A percentile compares a stretch with the other conserved stretches of the same genome.
These are phyloP conservation scores for Melanotaenia boesemani DNA, from an alignment of 2,797 vertebrate species.

Conservation along the genomic window DNA sequence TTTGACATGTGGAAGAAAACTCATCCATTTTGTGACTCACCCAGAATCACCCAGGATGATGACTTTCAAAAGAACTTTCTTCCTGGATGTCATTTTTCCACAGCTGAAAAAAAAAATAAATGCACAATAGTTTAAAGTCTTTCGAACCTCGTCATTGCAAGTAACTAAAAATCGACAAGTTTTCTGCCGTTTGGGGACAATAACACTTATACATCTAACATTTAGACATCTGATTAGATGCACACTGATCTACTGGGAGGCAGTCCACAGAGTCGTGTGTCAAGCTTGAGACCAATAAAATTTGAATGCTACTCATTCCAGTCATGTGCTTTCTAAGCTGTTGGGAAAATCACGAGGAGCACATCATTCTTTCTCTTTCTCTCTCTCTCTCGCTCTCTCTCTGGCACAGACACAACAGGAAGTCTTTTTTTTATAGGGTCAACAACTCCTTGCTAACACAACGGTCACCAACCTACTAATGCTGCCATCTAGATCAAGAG, in stretches of 20 bases:
- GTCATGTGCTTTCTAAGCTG: slow-evolving; percentile 74
- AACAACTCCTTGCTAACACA: background rate
- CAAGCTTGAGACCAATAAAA: slow-evolving; percentile 47
- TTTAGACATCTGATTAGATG: slow-evolving; percentile 6
- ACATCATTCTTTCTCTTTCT: slow-evolving; percentile 43
- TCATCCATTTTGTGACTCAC: slow-evolving; percentile 80
- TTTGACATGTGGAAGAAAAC: slow-evolving; percentile 15
- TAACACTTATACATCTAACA: slow-evolving; percentile 6
- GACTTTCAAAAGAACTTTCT: slow-evolving; percentile 97
- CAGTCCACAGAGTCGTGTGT: slow-evolving; percentile 26
- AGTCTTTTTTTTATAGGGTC: background rate
- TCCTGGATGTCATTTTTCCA: slow-evolving; percentile 95
- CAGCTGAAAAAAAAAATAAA: slow-evolving; percentile 47
- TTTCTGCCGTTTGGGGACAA: slow-evolving; percentile 6
- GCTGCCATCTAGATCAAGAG: background rate
- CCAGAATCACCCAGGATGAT: slow-evolving; percentile 95
- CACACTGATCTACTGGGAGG: slow-evolving; percentile 16
- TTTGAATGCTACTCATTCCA: slow-evolving; percentile 63
- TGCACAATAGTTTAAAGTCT: background rate
- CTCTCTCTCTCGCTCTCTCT: slow-evolving; percentile 19
- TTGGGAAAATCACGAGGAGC: slow-evolving; percentile 63
- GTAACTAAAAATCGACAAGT: background rate
- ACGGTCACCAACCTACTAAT: background rate
- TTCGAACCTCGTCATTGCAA: slow-evolving; percentile 5
- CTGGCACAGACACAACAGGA: slow-evolving; percentile 31